phyloP scores from a whole-genome alignment of 2,113 vertebrate species.

The Clarias macrocephalus region DNA sequence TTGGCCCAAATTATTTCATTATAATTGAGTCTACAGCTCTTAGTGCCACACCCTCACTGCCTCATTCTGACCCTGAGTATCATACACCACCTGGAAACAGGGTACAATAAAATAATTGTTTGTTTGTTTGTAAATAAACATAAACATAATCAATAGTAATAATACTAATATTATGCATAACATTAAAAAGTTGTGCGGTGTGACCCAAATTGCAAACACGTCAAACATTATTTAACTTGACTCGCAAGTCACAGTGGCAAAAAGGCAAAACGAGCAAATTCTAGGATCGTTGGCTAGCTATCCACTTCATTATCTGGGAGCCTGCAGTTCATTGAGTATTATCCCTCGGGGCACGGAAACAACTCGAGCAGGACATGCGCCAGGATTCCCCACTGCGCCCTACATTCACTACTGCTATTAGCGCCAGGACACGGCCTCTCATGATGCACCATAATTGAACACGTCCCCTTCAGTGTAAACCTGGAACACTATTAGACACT shows the following conservation, averaged over 20 bases:
- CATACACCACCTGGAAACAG: background rate
- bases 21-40: too few relatives aligned
- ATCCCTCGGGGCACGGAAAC: conserved; percentile 12
- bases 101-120: too few relatives aligned
- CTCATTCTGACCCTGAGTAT: background rate
- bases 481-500: conserved; percentile 12
- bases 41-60: background rate
- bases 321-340: conserved; percentile 4
- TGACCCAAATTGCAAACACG: background rate
- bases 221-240: background rate
- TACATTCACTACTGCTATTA: conserved; percentile 41
- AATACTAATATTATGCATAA: background rate
- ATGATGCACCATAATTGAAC: conserved; percentile 42
- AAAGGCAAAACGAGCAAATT: background rate
- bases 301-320: background rate
- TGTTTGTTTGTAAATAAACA: background rate
- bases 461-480: conserved; percentile 1
- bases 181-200: background rate
- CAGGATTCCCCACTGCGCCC: conserved; percentile 25
- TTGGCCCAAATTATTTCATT: too few relatives aligned
- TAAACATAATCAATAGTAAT: background rate
- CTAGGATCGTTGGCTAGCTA: background rate
- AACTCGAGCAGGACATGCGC: conserved; percentile 17
- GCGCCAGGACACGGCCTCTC: conserved; percentile 21
- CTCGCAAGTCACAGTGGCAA: background rate